phyloP scores from a whole-genome alignment of 1,140 invertebrate genomes.

The Orchesella cincta region DNA sequence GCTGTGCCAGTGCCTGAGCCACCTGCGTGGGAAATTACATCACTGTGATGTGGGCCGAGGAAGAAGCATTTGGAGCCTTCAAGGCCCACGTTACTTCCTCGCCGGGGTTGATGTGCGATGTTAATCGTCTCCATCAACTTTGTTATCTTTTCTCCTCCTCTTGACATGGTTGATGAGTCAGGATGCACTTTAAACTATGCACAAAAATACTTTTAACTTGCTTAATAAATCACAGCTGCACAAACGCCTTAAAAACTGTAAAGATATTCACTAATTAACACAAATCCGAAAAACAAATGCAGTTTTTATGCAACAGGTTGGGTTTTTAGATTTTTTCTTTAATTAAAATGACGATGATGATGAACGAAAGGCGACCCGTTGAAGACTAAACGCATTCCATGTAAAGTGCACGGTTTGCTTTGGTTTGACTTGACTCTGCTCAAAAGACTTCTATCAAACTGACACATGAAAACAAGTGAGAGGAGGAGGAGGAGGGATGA shows the following conservation, averaged over 20 bases:
- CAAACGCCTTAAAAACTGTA: neutral
- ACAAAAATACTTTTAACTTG: neutral
- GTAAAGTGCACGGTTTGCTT: neutral
- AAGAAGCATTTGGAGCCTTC: slow-evolving; percentile 39
- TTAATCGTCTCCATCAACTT: slow-evolving; percentile 29
- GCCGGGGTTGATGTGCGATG: slow-evolving; percentile 22
- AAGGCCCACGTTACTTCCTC: slow-evolving; percentile 46
- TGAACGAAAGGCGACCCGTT: slow-evolving; percentile 13
- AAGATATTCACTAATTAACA: too few relatives aligned
- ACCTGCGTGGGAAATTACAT: slow-evolving; percentile 18
- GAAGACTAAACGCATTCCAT: neutral
- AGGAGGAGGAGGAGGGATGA: slow-evolving; percentile 11
- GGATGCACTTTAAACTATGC: neutral
- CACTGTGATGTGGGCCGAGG: slow-evolving; percentile 36
- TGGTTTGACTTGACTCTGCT: too few relatives aligned
- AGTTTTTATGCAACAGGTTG: neutral
- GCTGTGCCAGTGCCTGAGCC: neutral
- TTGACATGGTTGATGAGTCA: neutral
- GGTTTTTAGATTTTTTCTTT: neutral
- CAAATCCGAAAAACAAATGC: too few relatives aligned
- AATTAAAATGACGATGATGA: neutral
- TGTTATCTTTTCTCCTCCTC: slow-evolving; percentile 26
- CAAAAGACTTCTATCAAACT: neutral
- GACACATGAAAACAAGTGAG: neutral
- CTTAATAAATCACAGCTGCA: neutral